Evolutionary conservation across 2,888 invertebrate species (phyloP), one percentile per base, ranked within the genome.

Genomic region (Thymelicus acteon): DNA sequence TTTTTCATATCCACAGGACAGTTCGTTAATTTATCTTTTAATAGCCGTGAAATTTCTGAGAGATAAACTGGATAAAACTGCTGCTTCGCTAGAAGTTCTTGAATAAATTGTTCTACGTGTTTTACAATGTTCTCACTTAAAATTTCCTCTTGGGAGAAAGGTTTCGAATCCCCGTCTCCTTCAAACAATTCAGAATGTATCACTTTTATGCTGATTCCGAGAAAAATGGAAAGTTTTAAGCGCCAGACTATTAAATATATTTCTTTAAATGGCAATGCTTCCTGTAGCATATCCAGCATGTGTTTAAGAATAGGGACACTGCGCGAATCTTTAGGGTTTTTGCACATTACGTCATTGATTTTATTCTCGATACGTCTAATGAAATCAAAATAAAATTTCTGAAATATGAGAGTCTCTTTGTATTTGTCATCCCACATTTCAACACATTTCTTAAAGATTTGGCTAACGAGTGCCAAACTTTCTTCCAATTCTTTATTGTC

Each of bases 401-500:
- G 60, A 13, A 39, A 13, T n/a, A 54, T 0, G 49, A 60, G 60
- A 6, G 12, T 31, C 0, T 52, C 65, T 6, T 65, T 15, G 48
- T 60, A 39, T 7, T 52, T 24, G 10, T 60, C 52, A 54, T 66
- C 47, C 64, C 64, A 71, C 44, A 54, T 47, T 13, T 65, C 24
- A 6, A 44, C 4, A 54, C 60, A 52, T 54, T 24, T 60, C 52
- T 19, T 31, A 15, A 61, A 66, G 44, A 71, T 71, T 0, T 15
- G 8, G 5, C 15, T 71, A 19, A 71, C 5, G 4, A 71, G 13
- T 12, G 37, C 44, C 8, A 61, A 54, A 8, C 65, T 66, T 39
- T 49, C 70, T 48, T 58, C 39, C 40, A 72, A 67, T 63, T 73
- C 72, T 67, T 15, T 54, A 58, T 58, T 39, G 31, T 67, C 58